phyloP scores from a whole-genome alignment of 1,140 invertebrate genomes.

The Tetramorium alpestre region DNA sequence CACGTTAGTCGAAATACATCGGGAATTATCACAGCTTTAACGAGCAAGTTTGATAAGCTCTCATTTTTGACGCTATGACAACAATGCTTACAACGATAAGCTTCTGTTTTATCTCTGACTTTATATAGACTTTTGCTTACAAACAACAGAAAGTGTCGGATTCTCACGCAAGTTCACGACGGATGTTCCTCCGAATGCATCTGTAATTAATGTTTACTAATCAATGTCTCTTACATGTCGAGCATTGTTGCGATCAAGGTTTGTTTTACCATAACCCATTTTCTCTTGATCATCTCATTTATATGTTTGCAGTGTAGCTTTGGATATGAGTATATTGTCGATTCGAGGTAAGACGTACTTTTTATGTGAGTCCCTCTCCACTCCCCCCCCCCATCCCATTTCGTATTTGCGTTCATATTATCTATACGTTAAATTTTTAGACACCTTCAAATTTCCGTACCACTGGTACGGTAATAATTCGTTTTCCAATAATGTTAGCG shows the following conservation, averaged over 20 bases:
- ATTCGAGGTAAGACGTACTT: constrained; percentile 44
- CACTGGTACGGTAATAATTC: not conserved
- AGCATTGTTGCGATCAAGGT: constrained; percentile 48
- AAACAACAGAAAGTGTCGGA: not conserved
- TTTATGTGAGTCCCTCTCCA: not conserved
- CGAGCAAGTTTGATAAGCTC: constrained; percentile 19
- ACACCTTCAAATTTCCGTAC: not conserved
- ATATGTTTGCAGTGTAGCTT: constrained; percentile 60
- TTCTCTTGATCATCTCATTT: constrained; percentile 45
- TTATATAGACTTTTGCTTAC: constrained; percentile 21
- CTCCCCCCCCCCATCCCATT: not conserved
- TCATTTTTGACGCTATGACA: constrained; percentile 15
- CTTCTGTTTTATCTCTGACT: constrained; percentile 31
- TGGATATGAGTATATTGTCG: constrained; percentile 51
- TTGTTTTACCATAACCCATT: constrained; percentile 40
- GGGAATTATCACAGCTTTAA: not conserved
- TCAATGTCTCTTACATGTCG: constrained; percentile 57
- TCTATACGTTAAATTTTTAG: not conserved
- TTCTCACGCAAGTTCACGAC: constrained; percentile 2
- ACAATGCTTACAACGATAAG: constrained; percentile 7
- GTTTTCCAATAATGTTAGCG: not conserved
- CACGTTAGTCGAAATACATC: not conserved
- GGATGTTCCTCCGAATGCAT: constrained; percentile 32
- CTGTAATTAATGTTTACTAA: constrained; percentile 50
- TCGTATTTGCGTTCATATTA: not conserved